These are phyloP conservation scores for Callorhinus ursinus DNA, from an alignment of 2,113 vertebrate species.

Conservation along the genomic window DNA sequence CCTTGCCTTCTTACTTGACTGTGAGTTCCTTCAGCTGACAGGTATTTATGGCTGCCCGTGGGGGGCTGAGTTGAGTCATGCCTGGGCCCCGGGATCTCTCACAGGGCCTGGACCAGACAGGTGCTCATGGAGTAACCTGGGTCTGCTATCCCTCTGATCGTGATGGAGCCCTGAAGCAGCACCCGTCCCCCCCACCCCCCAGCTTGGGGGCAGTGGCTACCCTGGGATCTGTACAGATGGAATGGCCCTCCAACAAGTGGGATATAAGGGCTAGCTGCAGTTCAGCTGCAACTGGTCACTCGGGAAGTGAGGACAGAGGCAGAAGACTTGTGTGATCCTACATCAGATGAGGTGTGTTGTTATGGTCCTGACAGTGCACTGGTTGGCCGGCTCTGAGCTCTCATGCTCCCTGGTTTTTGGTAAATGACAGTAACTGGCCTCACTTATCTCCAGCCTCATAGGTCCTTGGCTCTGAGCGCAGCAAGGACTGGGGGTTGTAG, in stretches of 20 bases:
- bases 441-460: not conserved
- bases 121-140: not conserved
- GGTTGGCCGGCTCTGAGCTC: not conserved
- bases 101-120: not conserved
- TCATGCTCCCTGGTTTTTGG: not conserved
- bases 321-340: not conserved
- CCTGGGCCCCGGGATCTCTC: not conserved
- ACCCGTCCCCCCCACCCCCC: not conserved
- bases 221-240: not conserved
- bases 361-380: too few species aligned
- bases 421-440: not conserved
- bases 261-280: not conserved
- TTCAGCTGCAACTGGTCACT: not conserved
- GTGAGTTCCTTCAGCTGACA: not conserved
- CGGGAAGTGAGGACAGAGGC: not conserved
- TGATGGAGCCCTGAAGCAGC: not conserved
- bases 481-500: not conserved
- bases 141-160: not conserved
- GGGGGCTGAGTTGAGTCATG: fast-evolving
- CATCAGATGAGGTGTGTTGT: too few species aligned
- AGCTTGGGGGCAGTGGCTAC: not conserved
- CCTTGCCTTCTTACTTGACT: too few species aligned
- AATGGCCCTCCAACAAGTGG: not conserved
- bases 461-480: not conserved
- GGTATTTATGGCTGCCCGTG: not conserved